Percentiles rank a stretch among this genome's conserved stretches.
Evolutionary conservation across 1,140 invertebrate species (phyloP).

Genomic region (Cotesia vestalis): DNA sequence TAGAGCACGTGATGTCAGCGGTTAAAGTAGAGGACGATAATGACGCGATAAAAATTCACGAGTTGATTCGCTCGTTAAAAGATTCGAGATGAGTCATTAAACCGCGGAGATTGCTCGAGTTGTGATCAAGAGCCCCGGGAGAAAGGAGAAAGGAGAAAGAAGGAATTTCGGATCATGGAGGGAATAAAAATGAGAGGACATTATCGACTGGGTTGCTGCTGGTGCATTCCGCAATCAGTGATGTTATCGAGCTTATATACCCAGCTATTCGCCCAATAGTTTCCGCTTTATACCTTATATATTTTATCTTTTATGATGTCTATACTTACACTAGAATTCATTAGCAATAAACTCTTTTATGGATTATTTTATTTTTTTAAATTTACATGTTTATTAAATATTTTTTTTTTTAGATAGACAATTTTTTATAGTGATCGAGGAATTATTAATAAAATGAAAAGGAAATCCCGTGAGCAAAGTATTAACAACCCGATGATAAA

Average conservation of each 20-base stretch:
- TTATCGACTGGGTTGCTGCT: neutral
- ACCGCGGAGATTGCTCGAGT: neutral
- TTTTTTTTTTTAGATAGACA: too few relatives aligned
- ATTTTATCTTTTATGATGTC: neutral
- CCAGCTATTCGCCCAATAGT: neutral
- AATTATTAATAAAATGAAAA: neutral
- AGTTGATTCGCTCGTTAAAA: conserved; percentile 9
- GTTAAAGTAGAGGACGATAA: neutral
- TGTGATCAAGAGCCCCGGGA: too few relatives aligned
- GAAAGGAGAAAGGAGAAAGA: too few relatives aligned
- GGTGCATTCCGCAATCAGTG: neutral
- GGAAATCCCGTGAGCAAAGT: neutral
- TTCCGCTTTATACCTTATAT: neutral
- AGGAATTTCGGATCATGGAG: too few relatives aligned
- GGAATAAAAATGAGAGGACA: neutral
- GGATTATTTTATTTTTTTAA: neutral
- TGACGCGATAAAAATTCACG: conserved; percentile 8
- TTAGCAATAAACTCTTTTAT: neutral
- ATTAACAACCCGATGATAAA: conserved; percentile 4
- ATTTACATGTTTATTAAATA: neutral
- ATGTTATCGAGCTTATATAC: neutral
- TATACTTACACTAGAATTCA: neutral
- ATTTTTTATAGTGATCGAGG: neutral
- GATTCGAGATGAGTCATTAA: neutral
- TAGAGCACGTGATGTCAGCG: neutral